Base-by-base conservation (phyloP, 2,888 invertebrate species). In the Carterocephalus palaemon region DNA sequence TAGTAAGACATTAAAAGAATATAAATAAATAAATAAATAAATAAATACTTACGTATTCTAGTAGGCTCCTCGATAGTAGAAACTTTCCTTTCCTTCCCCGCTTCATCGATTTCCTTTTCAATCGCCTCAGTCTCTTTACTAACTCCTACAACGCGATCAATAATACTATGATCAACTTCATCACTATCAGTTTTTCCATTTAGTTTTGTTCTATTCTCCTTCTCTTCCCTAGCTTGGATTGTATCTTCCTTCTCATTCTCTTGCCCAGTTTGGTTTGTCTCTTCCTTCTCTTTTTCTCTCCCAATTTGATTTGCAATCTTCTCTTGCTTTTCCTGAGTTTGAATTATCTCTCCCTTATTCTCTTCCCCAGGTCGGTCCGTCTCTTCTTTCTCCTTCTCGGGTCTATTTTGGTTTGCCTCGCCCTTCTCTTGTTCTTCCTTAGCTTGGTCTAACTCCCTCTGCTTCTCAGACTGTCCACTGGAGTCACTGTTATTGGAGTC, bases 401-500 rank as follows among this genome's bases (percentile, higher is more conserved):
- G 13, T 29, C 13, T n/a, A n/a, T n/a, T n/a, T n/a, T n/a, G n/a
- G n/a, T n/a, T n/a, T n/a, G n/a, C n/a, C n/a, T n/a, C 7, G 7
- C 28, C 8, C 13, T 20, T 3, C n/a, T 22, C 4, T 13, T 7
- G 4, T 2, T 13, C 13, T 4, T 20, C 17, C 2, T n/a, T n/a
- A n/a, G 15, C 3, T 2, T 40, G 16, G 2, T 32, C 41, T 4
- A 8, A 15, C 5, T 42, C 34, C 4, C 31, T 43, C 4, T 23
- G 22, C 1, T 6, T n/a, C 3, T 38, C 45, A 2, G 45, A 32
- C 24, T 62, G 70, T 0, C 55, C 61, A 51, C 76, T 75, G 7
- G 63, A 59, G 38, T 80, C 80, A 47, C 78, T 80, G 54, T 70
- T 75, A 58, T 62, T 75, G 1, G 79, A 80, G 51, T 76, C 80